Evolutionary conservation across 23 tunicate genomes (phyloP).

Genomic region (Pegea sp.): DNA sequence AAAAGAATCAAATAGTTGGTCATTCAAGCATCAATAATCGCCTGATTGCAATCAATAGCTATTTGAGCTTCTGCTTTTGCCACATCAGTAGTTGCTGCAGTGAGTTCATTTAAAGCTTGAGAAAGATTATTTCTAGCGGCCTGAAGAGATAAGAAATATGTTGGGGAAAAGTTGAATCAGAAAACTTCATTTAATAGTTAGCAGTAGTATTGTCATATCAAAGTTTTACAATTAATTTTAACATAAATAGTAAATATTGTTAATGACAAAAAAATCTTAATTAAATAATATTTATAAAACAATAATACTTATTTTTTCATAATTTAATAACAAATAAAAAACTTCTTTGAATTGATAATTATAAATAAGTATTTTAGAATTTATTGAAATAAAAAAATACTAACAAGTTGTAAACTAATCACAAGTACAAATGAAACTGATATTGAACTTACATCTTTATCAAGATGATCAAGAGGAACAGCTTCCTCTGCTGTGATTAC

Average conservation of each 20-base stretch:
- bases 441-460: constrained; percentile 47
- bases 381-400: too few species aligned
- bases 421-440: background rate
- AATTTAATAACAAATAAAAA: background rate
- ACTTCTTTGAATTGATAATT: too few species aligned
- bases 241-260: too few species aligned
- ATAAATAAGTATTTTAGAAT: too few species aligned
- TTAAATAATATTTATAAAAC: background rate
- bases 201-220: background rate
- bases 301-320: background rate
- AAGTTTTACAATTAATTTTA: background rate
- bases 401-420: background rate
- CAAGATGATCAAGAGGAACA: constrained; percentile 64
- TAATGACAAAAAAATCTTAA: background rate
- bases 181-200: background rate
- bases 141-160: too few species aligned
- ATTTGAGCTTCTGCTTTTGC: constrained; percentile 57
- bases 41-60: constrained; percentile 60
- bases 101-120: constrained; percentile 45
- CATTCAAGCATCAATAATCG: constrained; percentile 37
- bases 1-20: too few species aligned
- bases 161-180: too few species aligned
- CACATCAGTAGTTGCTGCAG: constrained; percentile 44
- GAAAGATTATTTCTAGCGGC: constrained; percentile 29
- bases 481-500: constrained; percentile 92